Conservation (phyloP, 2,113 vertebrate species). For the Alaudala cheleensis region DNA sequence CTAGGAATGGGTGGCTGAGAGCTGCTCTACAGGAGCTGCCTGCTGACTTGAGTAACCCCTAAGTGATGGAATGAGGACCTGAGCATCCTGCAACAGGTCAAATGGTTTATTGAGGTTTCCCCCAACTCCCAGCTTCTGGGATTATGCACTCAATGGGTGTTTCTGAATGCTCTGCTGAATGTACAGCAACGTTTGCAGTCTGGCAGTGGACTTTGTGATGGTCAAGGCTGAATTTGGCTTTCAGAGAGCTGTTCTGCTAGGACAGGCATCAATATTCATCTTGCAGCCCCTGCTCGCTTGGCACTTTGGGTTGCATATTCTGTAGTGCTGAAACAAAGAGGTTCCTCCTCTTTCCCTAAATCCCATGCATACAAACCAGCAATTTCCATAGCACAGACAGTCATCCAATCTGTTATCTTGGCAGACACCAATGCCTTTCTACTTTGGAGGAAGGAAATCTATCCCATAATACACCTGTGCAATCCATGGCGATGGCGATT, state of each 20-base stretch:
- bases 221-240: neutral
- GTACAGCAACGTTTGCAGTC: neutral
- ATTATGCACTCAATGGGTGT: neutral
- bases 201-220: neutral
- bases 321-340: constrained; percentile 40
- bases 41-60: neutral
- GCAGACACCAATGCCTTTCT: constrained; percentile 37
- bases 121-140: neutral
- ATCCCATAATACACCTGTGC: constrained; percentile 52
- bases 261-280: neutral
- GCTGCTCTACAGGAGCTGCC: neutral
- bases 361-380: constrained; percentile 47
- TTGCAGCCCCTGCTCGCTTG: neutral
- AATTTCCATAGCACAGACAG: constrained; percentile 47
- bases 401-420: constrained; percentile 49
- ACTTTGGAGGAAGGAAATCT: constrained; percentile 28
- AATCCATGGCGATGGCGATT: constrained; percentile 38
- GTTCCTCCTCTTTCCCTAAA: constrained; percentile 34
- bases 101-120: neutral
- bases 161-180: neutral
- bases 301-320: constrained; percentile 8
- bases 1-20: neutral
- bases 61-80: neutral
- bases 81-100: neutral
- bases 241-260: neutral